Percentiles rank a stretch among this genome's conserved stretches.
Conservation (phyloP, 2,797 vertebrate genomes). For the Acestrorhynchus altus region DNA sequence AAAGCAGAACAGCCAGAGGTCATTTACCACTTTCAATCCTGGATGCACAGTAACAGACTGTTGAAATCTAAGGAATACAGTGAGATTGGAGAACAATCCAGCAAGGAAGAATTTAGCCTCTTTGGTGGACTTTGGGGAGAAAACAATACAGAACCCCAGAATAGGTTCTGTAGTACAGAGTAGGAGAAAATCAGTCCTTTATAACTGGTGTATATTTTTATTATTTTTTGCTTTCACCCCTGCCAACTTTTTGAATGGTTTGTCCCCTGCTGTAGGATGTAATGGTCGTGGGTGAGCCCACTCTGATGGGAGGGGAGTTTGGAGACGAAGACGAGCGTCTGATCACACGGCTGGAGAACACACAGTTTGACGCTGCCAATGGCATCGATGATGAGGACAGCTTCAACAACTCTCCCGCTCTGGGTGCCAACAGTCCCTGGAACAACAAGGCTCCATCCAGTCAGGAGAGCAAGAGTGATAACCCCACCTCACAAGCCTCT, state of each 20-base stretch:
- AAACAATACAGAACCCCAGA: too few relatives aligned
- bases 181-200: too few relatives aligned
- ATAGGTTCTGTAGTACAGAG: too few relatives aligned
- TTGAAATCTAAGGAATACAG: not conserved
- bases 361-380: slow-evolving; percentile 92
- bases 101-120: too few relatives aligned
- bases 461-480: slow-evolving; percentile 99
- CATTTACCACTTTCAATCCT: not conserved
- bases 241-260: not conserved
- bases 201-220: not conserved
- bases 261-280: slow-evolving; percentile 91
- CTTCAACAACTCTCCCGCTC: slow-evolving; percentile 97
- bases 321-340: slow-evolving; percentile 98
- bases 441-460: slow-evolving; percentile 98
- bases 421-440: slow-evolving; percentile 98
- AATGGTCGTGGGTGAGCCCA: slow-evolving; percentile 99
- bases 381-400: slow-evolving; percentile 99
- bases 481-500: slow-evolving; percentile 82
- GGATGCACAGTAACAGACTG: too few relatives aligned
- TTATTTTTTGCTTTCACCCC: not conserved
- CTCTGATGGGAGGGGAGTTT: slow-evolving; percentile 73
- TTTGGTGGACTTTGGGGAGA: too few relatives aligned
- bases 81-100: too few relatives aligned
- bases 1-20: not conserved
- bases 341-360: slow-evolving; percentile 99